phyloP scores from a whole-genome alignment of 2,113 vertebrate genomes.

The Ploceus nigricollis region DNA sequence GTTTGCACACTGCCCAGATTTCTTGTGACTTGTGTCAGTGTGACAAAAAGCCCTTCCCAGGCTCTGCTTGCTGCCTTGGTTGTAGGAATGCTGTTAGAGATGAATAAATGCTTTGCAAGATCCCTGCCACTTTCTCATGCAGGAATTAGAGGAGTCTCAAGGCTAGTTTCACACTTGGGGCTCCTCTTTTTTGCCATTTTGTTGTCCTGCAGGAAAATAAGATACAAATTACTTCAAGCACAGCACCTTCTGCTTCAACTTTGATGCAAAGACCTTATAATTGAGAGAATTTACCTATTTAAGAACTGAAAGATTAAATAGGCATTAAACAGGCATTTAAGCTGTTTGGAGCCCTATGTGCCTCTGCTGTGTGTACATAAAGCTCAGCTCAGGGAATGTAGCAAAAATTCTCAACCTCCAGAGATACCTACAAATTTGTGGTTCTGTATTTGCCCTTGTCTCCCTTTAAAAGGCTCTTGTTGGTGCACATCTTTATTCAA shows the following conservation, averaged over 20 bases:
- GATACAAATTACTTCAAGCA: neutral
- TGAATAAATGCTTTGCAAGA: neutral
- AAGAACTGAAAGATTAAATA: neutral
- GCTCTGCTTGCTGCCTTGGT: neutral
- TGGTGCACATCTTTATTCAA: neutral
- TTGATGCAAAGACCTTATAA: neutral
- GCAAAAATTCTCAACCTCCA: neutral
- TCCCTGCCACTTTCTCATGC: neutral
- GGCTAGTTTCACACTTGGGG: neutral
- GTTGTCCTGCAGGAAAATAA: neutral
- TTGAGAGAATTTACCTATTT: neutral
- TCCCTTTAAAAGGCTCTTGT: neutral
- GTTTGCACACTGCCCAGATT: neutral
- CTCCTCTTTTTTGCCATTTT: neutral
- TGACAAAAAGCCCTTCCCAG: neutral
- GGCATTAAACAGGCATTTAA: neutral
- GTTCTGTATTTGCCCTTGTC: neutral
- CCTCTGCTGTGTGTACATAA: neutral
- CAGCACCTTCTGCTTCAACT: neutral
- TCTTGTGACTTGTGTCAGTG: neutral
- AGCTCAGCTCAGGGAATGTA: neutral
- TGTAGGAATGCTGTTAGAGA: neutral
- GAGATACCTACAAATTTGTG: neutral
- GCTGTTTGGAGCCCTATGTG: accelerated
- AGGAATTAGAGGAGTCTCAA: neutral